Evolutionary conservation across 2,797 vertebrate species (phyloP).

Genomic region (Anomalospiza imberbis): DNA sequence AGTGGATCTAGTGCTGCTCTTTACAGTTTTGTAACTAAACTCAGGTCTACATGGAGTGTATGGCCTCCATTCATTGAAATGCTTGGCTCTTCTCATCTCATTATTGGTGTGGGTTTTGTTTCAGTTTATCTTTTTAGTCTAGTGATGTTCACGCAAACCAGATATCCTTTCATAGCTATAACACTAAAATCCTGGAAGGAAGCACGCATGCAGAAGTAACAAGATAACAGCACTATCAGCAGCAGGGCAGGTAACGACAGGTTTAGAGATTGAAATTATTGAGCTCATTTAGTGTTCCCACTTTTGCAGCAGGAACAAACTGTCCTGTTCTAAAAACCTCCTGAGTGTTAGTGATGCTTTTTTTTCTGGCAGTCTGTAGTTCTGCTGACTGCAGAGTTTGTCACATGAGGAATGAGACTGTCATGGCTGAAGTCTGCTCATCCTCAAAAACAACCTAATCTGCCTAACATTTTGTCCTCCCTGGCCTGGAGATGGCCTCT

Average conservation of each 20-base stretch:
- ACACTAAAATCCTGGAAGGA: slow-evolving; percentile 26
- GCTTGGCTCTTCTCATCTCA: neutral
- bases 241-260: slow-evolving; percentile 63
- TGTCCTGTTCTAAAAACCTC: slow-evolving; percentile 30
- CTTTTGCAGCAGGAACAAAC: slow-evolving; percentile 59
- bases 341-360: neutral
- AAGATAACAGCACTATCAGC: slow-evolving; percentile 66
- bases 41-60: neutral
- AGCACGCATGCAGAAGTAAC: slow-evolving; percentile 35
- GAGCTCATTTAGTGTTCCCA: slow-evolving; percentile 41
- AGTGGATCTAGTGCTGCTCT: neutral
- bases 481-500: neutral
- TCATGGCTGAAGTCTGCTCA: neutral
- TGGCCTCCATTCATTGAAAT: neutral
- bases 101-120: neutral
- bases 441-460: neutral
- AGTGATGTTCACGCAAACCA: slow-evolving; percentile 37
- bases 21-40: neutral
- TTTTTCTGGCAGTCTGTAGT: neutral
- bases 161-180: neutral
- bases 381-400: slow-evolving; percentile 20
- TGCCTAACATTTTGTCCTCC: neutral
- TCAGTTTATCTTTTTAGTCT: neutral
- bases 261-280: slow-evolving; percentile 63
- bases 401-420: neutral